Base-by-base conservation (phyloP, 2,888 invertebrate genomes). In the Cantharis flavilabris region DNA sequence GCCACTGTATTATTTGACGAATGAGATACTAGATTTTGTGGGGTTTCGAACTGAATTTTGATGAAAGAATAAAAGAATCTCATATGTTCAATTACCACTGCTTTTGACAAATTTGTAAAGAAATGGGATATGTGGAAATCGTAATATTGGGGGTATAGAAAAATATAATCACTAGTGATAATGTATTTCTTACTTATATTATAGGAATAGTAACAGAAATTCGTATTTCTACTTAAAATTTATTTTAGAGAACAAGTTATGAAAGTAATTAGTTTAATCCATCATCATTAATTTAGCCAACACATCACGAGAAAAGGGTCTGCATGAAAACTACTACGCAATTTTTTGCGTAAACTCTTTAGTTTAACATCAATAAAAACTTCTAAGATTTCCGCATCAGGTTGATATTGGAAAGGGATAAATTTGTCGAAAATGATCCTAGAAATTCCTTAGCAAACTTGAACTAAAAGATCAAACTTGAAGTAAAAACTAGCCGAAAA, bases 41-140 rank as follows among this genome's bases (percentile, higher is more conserved):
- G 73, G 76, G 72, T 76, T 76, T 73, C 76, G 65, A 76, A 73
- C 70, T 30, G 72, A 62, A 76, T 76, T 63, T 30, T 18, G 62
- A 64, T 73, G 69, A 63, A 72, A 72, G 30, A 30, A 26, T 70
- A 70, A 33, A 70, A 75, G 49, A 49, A n/a, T 49, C 64, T 26
- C 65, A n/a, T 26, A 18, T 64, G 64, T 64, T 49, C 49, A 49
- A 64, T 20, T 67, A 67, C 26, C 23, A 23, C 5, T 67, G 65
- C 26, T 67, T 67, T 20, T 67, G 65, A 67, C 65, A 67, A 16
- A 67, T 67, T 67, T 67, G 65, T 67, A 67, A 67, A 67, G 65
- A 67, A 23, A 67, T 67, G 65, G 65, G 26, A 67, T 20, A 67
- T 23, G 13, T 67, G 23, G 23, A 67, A 67, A 2, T 67, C 65